A percentile compares a stretch with the other conserved stretches of the same genome.
Conservation (phyloP, 2,797 vertebrate genomes). For the Trematomus bernacchii region DNA sequence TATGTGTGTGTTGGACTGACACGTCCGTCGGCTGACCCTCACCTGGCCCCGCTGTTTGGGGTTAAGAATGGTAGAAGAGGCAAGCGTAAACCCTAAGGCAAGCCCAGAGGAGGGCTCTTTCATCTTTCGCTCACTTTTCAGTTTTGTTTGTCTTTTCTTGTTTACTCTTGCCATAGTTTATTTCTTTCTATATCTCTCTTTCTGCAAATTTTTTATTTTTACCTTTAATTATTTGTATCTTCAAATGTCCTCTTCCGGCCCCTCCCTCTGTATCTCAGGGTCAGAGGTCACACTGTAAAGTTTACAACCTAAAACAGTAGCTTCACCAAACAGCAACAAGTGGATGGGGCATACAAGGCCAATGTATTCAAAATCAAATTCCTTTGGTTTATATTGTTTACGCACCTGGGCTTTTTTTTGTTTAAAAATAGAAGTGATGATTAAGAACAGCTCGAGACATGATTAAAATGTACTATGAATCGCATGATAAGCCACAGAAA, state of each 20-base stretch:
- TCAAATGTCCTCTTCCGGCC: conserved; percentile 4
- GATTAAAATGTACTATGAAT: conserved; percentile 36
- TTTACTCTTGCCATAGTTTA: background rate
- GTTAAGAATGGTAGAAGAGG: conserved; percentile 44
- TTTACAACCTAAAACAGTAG: conserved; percentile 68
- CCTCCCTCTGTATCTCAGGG: conserved; percentile 38
- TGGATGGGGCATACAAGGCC: background rate
- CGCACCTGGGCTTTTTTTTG: conserved; percentile 10
- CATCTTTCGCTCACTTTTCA: conserved; percentile 10
- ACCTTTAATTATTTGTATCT: background rate
- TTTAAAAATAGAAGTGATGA: conserved; percentile 3
- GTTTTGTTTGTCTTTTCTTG: background rate
- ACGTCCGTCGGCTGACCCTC: conserved; percentile 68
- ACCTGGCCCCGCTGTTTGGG: conserved; percentile 69
- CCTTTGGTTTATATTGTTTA: conserved; percentile 20
- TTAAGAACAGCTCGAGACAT: conserved; percentile 31
- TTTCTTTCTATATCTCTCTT: background rate
- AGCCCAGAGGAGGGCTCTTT: conserved; percentile 25
- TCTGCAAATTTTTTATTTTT: background rate
- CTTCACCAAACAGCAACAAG: conserved; percentile 42
- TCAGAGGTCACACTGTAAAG: conserved; percentile 68
- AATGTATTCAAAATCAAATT: conserved; percentile 21
- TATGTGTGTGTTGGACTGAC: conserved; percentile 59
- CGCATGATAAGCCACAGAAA: conserved; percentile 38
- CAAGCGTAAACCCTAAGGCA: conserved; percentile 51